phyloP scores from a whole-genome alignment of 2,888 invertebrate genomes.

The Acrobasis repandana region DNA sequence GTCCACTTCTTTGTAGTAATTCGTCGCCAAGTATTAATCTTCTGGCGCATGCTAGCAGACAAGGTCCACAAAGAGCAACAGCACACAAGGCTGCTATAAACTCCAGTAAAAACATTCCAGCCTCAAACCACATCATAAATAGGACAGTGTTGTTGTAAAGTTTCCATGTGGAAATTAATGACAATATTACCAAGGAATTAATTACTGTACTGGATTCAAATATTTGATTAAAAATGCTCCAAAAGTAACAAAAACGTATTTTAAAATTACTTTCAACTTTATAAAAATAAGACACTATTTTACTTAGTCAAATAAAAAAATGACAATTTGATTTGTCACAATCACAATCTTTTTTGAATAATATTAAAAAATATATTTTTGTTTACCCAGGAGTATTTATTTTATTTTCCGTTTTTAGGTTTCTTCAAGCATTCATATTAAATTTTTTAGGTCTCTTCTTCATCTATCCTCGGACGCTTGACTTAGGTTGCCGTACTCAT shows the following conservation, averaged over 20 bases:
- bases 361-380: no score
- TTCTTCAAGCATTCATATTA: no score
- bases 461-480: no score
- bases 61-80: constrained; percentile 72
- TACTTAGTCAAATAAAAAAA: no score
- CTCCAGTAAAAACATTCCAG: constrained; percentile 65
- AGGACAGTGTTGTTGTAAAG: constrained; percentile 22
- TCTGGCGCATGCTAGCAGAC: constrained; percentile 64
- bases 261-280: no score
- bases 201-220: not conserved
- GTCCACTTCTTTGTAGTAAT: constrained; percentile 48
- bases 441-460: no score
- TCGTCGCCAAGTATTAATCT: constrained; percentile 67
- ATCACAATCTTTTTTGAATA: no score
- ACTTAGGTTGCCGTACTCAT: no score
- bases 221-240: not conserved
- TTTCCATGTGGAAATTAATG: constrained; percentile 28
- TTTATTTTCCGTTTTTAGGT: no score
- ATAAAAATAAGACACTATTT: no score
- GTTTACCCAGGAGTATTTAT: no score
- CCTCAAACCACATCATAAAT: constrained; percentile 58
- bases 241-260: not conserved
- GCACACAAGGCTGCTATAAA: constrained; percentile 70
- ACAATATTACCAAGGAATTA: constrained; percentile 11
- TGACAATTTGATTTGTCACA: no score